These are phyloP conservation scores for Bemisia tabaci DNA, from an alignment of 1,140 invertebrate species.

Conservation along the genomic window DNA sequence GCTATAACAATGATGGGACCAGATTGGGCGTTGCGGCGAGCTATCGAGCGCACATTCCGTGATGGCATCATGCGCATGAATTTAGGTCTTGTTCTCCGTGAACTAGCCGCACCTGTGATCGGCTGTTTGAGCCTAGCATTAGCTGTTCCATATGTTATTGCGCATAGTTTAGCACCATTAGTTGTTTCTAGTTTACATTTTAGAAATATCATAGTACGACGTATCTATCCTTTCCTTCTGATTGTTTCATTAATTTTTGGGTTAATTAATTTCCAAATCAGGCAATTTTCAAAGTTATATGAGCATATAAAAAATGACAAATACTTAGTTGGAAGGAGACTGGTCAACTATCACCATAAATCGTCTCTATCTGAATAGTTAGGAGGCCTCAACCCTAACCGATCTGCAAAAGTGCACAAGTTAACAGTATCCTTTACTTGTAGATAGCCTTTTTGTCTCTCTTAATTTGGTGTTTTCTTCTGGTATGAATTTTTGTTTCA, in stretches of 20 bases:
- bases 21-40: slow-evolving; percentile 80
- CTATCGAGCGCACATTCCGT: slow-evolving; percentile 73
- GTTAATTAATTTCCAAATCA: slow-evolving; percentile 33
- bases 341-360: slow-evolving; percentile 78
- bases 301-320: slow-evolving; percentile 99
- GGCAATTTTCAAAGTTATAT: slow-evolving; percentile 86
- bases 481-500: not conserved
- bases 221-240: slow-evolving; percentile 82
- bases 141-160: slow-evolving; percentile 77
- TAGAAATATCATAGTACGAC: slow-evolving; percentile 62
- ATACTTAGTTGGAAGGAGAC: slow-evolving; percentile 84
- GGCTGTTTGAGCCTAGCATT: slow-evolving; percentile 58
- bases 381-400: not conserved
- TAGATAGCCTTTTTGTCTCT: not conserved
- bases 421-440: not conserved
- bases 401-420: not conserved
- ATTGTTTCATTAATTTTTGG: slow-evolving; percentile 33
- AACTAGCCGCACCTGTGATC: slow-evolving; percentile 80
- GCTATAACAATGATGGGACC: slow-evolving; percentile 95
- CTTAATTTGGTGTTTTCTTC: not conserved
- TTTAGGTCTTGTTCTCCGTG: slow-evolving; percentile 53
- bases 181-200: slow-evolving; percentile 55
- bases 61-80: slow-evolving; percentile 17
- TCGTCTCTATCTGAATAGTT: not conserved
- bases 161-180: slow-evolving; percentile 67